These are phyloP conservation scores for Ormia ochracea DNA, from an alignment of 2,888 invertebrate species.

Conservation along the genomic window DNA sequence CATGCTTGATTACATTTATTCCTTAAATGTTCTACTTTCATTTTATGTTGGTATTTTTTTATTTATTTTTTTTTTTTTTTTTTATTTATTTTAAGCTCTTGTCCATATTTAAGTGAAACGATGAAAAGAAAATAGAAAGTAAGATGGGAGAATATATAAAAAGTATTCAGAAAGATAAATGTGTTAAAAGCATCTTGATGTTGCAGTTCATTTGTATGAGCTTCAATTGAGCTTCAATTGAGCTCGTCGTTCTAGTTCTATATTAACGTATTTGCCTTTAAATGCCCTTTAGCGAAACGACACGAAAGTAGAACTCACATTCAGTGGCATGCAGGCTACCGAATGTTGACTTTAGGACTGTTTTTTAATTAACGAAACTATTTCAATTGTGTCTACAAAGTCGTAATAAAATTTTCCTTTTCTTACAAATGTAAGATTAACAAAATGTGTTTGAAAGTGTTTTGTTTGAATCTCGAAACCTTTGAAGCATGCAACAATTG, in stretches of 20 bases:
- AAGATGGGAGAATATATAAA: neutral
- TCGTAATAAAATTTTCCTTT: neutral
- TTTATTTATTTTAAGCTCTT: neutral
- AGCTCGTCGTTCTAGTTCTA: conserved; percentile 59
- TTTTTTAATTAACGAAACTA: conserved; percentile 24
- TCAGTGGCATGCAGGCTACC: conserved; percentile 1
- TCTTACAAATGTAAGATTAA: neutral
- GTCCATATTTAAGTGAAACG: conserved; percentile 8
- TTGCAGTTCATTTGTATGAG: conserved; percentile 22
- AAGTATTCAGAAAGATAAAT: neutral
- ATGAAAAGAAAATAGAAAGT: conserved; percentile 20
- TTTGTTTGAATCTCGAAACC: neutral
- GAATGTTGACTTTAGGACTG: neutral
- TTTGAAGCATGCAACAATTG: neutral
- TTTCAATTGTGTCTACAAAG: conserved; percentile 9
- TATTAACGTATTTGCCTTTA: conserved; percentile 14
- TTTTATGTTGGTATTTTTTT: too few species aligned
- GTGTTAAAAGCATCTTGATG: conserved; percentile 17
- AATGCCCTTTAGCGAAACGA: conserved; percentile 48
- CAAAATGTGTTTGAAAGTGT: neutral
- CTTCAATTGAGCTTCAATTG: conserved; percentile 57
- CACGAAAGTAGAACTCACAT: conserved; percentile 6
- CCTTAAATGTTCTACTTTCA: conserved; percentile 16
- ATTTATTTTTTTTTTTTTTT: neutral
- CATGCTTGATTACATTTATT: neutral